Conservation (phyloP, 2,888 invertebrate genomes). For the Tipula confusa region DNA sequence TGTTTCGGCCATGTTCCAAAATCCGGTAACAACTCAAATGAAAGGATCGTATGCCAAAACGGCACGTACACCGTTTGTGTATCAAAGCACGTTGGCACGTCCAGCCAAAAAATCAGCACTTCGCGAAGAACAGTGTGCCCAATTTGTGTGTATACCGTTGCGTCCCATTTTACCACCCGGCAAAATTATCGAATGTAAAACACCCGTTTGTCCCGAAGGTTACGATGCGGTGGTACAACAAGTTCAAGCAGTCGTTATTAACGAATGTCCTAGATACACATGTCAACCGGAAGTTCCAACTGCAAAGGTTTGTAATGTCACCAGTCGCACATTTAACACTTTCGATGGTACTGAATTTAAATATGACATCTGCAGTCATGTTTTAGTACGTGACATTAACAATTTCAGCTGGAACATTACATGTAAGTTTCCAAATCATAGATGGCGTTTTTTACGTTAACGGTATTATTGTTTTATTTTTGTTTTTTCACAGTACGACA, state of each 20-base stretch:
- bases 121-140: slow-evolving; percentile 43
- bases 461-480: neutral
- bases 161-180: slow-evolving; percentile 36
- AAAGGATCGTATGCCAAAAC: slow-evolving; percentile 41
- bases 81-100: slow-evolving; percentile 40
- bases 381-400: slow-evolving; percentile 65
- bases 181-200: slow-evolving; percentile 38
- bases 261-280: slow-evolving; percentile 56
- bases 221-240: slow-evolving; percentile 55
- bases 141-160: slow-evolving; percentile 47
- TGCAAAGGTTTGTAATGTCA: slow-evolving; percentile 59
- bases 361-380: slow-evolving; percentile 77
- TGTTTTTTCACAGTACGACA: slow-evolving; percentile 55
- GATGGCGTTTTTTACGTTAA: slow-evolving; percentile 27
- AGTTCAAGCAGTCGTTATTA: slow-evolving; percentile 42
- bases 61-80: slow-evolving; percentile 42
- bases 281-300: slow-evolving; percentile 62
- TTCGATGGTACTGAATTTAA: slow-evolving; percentile 76
- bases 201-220: slow-evolving; percentile 58
- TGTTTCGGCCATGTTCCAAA: slow-evolving; percentile 51
- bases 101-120: slow-evolving; percentile 32
- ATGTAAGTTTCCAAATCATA: slow-evolving; percentile 51
- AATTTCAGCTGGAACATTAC: slow-evolving; percentile 66
- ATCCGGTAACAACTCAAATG: neutral
- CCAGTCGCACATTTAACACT: slow-evolving; percentile 70